Conservation (phyloP, 2,113 vertebrate genomes). For the Physeter macrocephalus region DNA sequence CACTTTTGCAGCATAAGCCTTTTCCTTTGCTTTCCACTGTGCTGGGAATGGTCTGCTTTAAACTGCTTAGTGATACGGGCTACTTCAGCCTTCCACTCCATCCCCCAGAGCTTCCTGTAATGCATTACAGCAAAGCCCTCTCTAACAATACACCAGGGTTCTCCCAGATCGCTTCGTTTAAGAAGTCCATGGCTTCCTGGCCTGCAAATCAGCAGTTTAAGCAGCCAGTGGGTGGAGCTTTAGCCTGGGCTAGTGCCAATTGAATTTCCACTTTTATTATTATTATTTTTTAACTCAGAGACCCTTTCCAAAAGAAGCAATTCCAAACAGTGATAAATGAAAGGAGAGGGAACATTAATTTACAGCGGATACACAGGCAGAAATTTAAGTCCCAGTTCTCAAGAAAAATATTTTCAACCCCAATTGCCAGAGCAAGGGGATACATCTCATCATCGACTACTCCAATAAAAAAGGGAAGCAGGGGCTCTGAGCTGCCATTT, state of each 20-base stretch:
- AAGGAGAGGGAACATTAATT: background rate
- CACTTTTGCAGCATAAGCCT: conserved; percentile 4
- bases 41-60: conserved; percentile 21
- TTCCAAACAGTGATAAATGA: background rate
- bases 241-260: background rate
- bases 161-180: background rate
- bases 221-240: background rate
- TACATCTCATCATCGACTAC: background rate
- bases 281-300: background rate
- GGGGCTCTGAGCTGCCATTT: background rate
- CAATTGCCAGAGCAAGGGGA: background rate
- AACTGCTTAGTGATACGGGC: background rate
- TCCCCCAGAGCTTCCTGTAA: background rate
- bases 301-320: conserved; percentile 1
- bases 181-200: background rate
- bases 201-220: background rate
- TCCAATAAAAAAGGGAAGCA: background rate
- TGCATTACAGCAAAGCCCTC: background rate
- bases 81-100: background rate
- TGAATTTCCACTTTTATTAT: background rate
- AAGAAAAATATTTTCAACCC: conserved; percentile 15
- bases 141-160: background rate
- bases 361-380: background rate
- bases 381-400: conserved; percentile 20
- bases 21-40: conserved; percentile 27